Percentiles rank a stretch among this genome's conserved stretches.
phyloP scores from a whole-genome alignment of 2,888 invertebrate genomes.

The Gymnosoma rotundatum region DNA sequence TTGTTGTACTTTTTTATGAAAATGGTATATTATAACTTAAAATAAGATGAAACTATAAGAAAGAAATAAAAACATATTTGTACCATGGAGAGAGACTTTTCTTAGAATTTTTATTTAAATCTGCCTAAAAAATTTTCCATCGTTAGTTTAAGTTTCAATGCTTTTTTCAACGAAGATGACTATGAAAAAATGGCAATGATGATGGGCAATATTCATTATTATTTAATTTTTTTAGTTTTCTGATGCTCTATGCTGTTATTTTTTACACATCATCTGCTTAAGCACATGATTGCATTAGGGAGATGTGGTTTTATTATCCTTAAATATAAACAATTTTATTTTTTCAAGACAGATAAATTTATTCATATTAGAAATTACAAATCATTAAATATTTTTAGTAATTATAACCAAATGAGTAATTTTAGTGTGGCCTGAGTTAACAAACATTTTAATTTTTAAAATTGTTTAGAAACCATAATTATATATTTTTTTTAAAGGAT shows the following conservation, averaged over 20 bases:
- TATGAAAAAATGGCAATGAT: conserved; percentile 34
- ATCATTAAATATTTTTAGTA: no score
- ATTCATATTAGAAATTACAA: no score
- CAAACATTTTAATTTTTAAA: no score
- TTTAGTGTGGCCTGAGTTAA: no score
- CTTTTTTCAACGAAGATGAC: conserved; percentile 29
- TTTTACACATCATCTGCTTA: conserved; percentile 22
- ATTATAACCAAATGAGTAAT: no score
- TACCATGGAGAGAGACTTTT: neutral
- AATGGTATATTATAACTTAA: conserved; percentile 9
- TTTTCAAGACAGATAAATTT: no score
- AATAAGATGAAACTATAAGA: neutral
- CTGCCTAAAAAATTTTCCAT: conserved; percentile 4
- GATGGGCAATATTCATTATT: conserved; percentile 51
- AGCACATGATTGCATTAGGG: neutral
- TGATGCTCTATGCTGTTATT: conserved; percentile 6
- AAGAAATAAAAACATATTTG: neutral
- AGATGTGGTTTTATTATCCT: no score
- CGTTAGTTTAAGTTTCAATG: conserved; percentile 55
- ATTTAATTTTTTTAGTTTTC: conserved; percentile 5
- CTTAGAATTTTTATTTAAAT: neutral
- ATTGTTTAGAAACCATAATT: no score
- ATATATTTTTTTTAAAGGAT: no score
- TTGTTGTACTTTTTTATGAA: conserved; percentile 11
- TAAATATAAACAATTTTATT: no score